Conservation (phyloP, 2,113 vertebrate species). For the Brachypodius melanocephalos region DNA sequence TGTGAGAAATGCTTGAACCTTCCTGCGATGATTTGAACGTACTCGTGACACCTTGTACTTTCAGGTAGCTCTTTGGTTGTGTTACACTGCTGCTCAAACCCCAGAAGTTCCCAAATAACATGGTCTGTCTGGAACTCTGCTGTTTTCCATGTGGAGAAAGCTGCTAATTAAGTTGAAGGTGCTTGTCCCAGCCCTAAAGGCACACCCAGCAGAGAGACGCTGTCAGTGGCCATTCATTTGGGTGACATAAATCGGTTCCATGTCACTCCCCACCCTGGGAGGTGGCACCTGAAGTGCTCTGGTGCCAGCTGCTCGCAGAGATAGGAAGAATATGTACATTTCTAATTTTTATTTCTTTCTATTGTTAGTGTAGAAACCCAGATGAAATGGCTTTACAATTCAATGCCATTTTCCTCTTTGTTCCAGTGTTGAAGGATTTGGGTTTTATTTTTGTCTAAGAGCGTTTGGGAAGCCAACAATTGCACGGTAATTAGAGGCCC, state of each 20-base stretch:
- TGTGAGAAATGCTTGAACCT: not conserved
- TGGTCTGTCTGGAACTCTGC: not conserved
- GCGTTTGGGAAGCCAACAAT: not conserved
- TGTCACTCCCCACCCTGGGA: not conserved
- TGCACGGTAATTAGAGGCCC: not conserved
- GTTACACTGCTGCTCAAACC: not conserved
- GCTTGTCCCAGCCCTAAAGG: not conserved
- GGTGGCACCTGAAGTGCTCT: not conserved
- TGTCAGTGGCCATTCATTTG: not conserved
- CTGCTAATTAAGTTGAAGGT: not conserved
- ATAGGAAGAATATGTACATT: not conserved
- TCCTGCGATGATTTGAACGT: not conserved
- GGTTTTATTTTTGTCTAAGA: not conserved
- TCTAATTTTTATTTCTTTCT: not conserved
- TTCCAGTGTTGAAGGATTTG: not conserved
- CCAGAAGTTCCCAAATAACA: not conserved
- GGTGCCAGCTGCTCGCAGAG: not conserved
- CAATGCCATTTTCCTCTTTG: not conserved
- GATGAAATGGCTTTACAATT: not conserved
- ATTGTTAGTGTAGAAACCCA: not conserved
- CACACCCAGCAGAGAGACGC: fast-evolving
- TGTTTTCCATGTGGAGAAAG: not conserved
- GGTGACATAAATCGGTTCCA: not conserved
- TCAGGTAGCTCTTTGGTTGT: not conserved
- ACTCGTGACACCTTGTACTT: not conserved